Percentiles rank a stretch among this genome's conserved stretches.
phyloP scores from a whole-genome alignment of 1,140 invertebrate genomes.

The Pollicipes pollicipes region DNA sequence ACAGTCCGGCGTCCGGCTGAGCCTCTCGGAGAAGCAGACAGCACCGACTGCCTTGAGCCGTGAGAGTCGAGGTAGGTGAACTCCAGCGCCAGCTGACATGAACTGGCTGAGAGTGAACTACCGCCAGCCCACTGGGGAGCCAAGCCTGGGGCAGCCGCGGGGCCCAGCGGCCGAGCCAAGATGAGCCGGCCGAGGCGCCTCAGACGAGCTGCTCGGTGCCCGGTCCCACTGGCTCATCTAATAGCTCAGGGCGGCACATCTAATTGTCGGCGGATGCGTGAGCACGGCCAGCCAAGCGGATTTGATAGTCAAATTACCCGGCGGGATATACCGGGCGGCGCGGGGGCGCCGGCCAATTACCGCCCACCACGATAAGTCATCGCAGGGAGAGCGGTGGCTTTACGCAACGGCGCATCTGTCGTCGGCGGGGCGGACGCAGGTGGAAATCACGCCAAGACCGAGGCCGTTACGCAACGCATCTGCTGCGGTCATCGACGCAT shows the following conservation, averaged over 20 bases:
- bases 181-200: not conserved
- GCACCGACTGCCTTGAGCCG: too few species aligned
- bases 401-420: not conserved
- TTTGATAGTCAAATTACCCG: not conserved
- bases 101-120: too few species aligned
- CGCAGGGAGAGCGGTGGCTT: not conserved
- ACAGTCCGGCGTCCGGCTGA: too few species aligned
- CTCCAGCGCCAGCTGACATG: too few species aligned
- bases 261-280: not conserved
- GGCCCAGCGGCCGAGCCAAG: not conserved
- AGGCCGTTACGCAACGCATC: not conserved
- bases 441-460: not conserved
- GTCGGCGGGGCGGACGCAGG: not conserved
- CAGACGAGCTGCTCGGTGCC: not conserved
- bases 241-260: not conserved
- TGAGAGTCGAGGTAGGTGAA: too few species aligned
- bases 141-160: too few species aligned
- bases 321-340: not conserved
- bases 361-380: not conserved
- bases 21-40: too few species aligned
- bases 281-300: not conserved
- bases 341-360: not conserved
- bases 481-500: too few species aligned
- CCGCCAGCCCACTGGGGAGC: too few species aligned
- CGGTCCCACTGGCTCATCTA: not conserved